Evolutionary conservation across 2,888 invertebrate species (phyloP), one percentile per base, ranked within the genome.

Genomic region (Oegoconia quadripuncta): DNA sequence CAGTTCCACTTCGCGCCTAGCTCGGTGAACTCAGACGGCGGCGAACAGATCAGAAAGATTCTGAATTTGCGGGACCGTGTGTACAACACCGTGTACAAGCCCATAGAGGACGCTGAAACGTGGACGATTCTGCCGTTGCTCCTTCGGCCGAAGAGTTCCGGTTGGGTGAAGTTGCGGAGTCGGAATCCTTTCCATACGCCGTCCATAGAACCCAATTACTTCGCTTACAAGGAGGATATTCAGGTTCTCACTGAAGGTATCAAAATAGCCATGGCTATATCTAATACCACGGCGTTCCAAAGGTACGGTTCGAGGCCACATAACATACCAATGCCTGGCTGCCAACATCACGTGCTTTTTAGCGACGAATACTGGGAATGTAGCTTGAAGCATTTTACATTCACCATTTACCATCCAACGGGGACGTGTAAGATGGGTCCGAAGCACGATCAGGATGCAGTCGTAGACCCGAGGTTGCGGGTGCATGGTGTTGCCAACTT

Each of bases 401-500:
- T 93, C 51, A 95, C 96, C 0, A 95, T 96, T 48, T 96, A 96
- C 63, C 96, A 96, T 80, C 96, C 95, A 0, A 90, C 93, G 0
- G 92, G 95, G 0, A 96, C 96, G 0, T 93, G 93, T 55, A 96
- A 95, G 75, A 96, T 96, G 96, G 96, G 96, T 1, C 94, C 95
- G 0, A 84, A 80, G 35, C 89, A 88, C 38, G 96, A 96, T 66
- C 89, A 90, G 0, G 91, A 90, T 0, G 94, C 95, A 0, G 95
- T 96, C 0, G 95, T 96, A 0, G 95, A 95, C 72, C 90, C 93
- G 0, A 80, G 95, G 34, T 72, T 96, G 34, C 88, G 91, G 14
- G 95, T 96, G 1, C 92, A 95, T 49, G 96, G 95, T 0, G 90
- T 96, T 0, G 90, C 91, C 1, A 93, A 93, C 17, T 74, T 96